Conservation (phyloP, 2,113 vertebrate species). For the Emydura subglobosa region DNA sequence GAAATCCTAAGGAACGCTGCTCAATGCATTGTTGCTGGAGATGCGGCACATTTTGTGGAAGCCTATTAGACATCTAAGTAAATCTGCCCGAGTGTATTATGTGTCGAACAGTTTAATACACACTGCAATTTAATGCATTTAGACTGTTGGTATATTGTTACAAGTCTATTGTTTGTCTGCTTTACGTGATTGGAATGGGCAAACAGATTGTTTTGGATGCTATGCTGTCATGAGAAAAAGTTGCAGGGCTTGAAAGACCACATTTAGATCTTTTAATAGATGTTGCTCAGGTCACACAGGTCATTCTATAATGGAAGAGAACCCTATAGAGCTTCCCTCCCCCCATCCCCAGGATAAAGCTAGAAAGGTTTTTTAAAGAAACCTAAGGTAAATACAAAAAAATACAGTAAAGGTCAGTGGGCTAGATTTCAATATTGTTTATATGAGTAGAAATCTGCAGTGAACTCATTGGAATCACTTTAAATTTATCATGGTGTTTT, state of each 20-base stretch:
- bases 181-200: constrained; percentile 50
- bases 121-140: constrained; percentile 57
- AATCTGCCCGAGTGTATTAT: constrained; percentile 37
- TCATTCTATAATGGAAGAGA: constrained; percentile 5
- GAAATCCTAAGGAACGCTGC: background rate
- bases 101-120: constrained; percentile 26
- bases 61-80: background rate
- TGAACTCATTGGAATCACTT: background rate
- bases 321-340: background rate
- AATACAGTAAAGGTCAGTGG: background rate
- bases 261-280: background rate
- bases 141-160: constrained; percentile 60
- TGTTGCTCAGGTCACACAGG: background rate
- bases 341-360: background rate
- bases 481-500: background rate
- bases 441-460: background rate
- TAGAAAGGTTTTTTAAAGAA: background rate
- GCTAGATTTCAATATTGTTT: background rate
- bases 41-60: constrained; percentile 3
- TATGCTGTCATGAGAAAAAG: constrained; percentile 1
- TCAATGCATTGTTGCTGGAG: background rate
- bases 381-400: background rate
- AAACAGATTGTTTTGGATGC: constrained; percentile 19
- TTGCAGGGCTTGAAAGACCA: constrained; percentile 23
- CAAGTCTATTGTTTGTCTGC: constrained; percentile 31